Conservation (phyloP, 2,888 invertebrate genomes). For the Ophioninae sp. region DNA sequence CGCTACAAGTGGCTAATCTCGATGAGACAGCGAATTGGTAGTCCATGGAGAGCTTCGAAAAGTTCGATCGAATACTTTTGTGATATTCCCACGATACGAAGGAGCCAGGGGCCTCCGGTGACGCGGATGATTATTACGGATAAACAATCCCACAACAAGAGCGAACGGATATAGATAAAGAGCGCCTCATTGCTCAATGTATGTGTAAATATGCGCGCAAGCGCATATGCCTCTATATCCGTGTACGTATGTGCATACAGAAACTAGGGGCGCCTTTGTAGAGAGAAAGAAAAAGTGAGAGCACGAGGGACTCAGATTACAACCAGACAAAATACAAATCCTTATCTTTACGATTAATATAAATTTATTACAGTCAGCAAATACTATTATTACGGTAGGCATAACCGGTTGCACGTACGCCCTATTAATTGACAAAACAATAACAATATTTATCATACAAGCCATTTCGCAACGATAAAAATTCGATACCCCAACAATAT, state of each 20-base stretch:
- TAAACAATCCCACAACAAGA: conserved; percentile 59
- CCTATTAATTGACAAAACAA: conserved; percentile 53
- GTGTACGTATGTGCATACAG: conserved; percentile 6
- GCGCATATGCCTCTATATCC: neutral
- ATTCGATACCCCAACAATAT: conserved; percentile 24
- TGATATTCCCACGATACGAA: conserved; percentile 59
- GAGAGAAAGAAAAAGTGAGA: conserved; percentile 28
- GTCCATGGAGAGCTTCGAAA: conserved; percentile 4
- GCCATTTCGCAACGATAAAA: conserved; percentile 20
- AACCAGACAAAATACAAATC: conserved; percentile 60
- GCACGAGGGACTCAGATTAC: conserved; percentile 53
- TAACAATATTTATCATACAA: conserved; percentile 40
- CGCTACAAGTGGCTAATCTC: conserved; percentile 6
- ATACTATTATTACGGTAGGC: conserved; percentile 42
- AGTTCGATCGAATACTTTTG: conserved; percentile 39
- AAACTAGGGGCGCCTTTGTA: conserved; percentile 6
- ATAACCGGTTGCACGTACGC: conserved; percentile 35
- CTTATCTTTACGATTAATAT: conserved; percentile 61
- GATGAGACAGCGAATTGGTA: conserved; percentile 14
- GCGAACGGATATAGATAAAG: conserved; percentile 61
- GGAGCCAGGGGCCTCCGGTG: conserved; percentile 57
- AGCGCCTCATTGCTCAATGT: conserved; percentile 38
- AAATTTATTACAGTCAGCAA: conserved; percentile 49
- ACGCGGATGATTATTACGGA: conserved; percentile 52
- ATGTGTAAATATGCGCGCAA: neutral